Percentiles rank a stretch among this genome's conserved stretches.
phyloP scores from a whole-genome alignment of 1,140 invertebrate genomes.

The Caenorhabditis inopinata region DNA sequence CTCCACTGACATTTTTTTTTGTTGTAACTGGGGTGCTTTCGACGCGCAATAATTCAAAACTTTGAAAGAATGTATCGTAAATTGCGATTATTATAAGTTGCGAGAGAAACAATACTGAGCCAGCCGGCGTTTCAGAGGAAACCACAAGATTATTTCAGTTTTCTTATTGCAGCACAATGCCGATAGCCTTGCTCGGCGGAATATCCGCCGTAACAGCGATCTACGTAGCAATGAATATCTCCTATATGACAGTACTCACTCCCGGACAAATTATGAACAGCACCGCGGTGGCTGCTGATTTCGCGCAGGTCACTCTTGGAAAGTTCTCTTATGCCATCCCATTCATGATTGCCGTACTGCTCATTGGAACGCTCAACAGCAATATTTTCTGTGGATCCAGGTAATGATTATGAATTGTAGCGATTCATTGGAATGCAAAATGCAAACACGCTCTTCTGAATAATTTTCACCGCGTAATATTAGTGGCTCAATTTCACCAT shows the following conservation, averaged over 20 bases:
- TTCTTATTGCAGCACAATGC: slow-evolving; percentile 77
- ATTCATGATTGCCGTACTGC: slow-evolving; percentile 56
- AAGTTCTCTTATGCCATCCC: slow-evolving; percentile 59
- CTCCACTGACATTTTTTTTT: neutral
- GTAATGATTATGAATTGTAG: slow-evolving; percentile 20
- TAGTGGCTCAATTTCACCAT: too few relatives aligned
- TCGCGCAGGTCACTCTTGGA: slow-evolving; percentile 57
- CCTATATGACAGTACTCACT: slow-evolving; percentile 89
- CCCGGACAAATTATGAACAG: slow-evolving; percentile 80
- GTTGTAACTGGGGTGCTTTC: too few relatives aligned
- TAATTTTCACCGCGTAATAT: too few relatives aligned
- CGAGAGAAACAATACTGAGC: too few relatives aligned
- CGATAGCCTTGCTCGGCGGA: slow-evolving; percentile 88
- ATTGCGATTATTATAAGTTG: too few relatives aligned
- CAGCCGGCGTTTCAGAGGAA: too few relatives aligned
- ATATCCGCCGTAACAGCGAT: slow-evolving; percentile 86
- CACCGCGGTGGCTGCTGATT: slow-evolving; percentile 85
- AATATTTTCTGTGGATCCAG: slow-evolving; percentile 61
- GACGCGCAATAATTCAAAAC: too few relatives aligned
- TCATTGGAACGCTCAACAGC: slow-evolving; percentile 60
- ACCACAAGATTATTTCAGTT: too few relatives aligned
- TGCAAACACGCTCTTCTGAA: too few relatives aligned
- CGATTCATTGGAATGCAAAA: neutral
- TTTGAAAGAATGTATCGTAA: too few relatives aligned
- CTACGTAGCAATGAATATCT: slow-evolving; percentile 89